Evolutionary conservation across 2,113 vertebrate genomes (phyloP).

Genomic region (Mesocricetus auratus): DNA sequence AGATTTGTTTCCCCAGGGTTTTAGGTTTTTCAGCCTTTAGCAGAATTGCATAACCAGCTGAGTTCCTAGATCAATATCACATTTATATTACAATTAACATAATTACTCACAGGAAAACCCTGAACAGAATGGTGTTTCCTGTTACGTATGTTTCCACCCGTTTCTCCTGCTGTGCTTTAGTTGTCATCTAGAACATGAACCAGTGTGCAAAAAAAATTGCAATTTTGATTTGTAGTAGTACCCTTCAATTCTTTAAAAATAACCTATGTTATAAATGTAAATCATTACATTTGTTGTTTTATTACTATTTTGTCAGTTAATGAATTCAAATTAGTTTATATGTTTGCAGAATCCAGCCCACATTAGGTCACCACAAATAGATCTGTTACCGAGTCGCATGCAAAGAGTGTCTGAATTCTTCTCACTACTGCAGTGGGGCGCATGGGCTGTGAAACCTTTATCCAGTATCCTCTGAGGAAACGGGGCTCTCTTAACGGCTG

Average conservation of each 20-base stretch:
- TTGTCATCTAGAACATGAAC: background rate
- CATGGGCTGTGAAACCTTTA: background rate
- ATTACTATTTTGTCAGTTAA: conserved; percentile 65
- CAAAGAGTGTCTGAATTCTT: background rate
- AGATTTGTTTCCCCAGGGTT: conserved; percentile 54
- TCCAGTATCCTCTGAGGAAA: conserved; percentile 4
- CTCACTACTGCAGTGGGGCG: background rate
- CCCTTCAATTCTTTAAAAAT: conserved; percentile 16
- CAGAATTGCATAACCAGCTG: conserved; percentile 48
- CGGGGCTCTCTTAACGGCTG: background rate
- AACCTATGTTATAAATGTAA: conserved; percentile 1
- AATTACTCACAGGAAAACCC: conserved; percentile 54
- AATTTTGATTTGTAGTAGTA: background rate
- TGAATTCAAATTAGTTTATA: background rate
- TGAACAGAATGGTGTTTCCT: conserved; percentile 49
- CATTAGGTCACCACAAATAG: conserved; percentile 32
- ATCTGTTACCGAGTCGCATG: background rate
- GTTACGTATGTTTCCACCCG: conserved; percentile 15
- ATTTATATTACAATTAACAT: conserved; percentile 60
- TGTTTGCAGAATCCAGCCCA: conserved; percentile 59
- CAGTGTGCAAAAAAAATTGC: conserved; percentile 41
- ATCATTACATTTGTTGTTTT: background rate
- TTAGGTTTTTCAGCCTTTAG: conserved; percentile 22
- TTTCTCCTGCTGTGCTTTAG: conserved; percentile 18
- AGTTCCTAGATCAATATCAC: conserved; percentile 53